Conservation (phyloP, 1,140 invertebrate genomes). For the Leptonema lineaticorne region DNA sequence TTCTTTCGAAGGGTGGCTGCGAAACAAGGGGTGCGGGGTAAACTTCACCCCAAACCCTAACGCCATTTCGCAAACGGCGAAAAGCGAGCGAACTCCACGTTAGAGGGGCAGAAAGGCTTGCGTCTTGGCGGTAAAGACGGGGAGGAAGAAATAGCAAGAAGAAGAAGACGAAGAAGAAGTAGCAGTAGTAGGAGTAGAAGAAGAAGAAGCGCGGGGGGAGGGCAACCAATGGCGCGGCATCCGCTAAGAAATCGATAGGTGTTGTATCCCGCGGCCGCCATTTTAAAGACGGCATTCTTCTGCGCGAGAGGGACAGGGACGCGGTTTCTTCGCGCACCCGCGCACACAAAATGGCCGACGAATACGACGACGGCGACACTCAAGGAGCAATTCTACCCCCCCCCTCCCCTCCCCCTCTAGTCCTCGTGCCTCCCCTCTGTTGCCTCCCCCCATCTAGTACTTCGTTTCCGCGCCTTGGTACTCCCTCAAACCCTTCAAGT, state of each 20-base stretch:
- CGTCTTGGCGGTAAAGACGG: no score
- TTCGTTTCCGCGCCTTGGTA: not conserved
- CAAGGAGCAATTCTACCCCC: not conserved
- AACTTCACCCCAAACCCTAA: no score
- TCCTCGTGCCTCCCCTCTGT: not conserved
- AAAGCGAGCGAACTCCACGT: no score
- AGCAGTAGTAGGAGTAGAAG: not conserved
- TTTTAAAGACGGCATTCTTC: constrained; percentile 28
- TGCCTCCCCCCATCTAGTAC: not conserved
- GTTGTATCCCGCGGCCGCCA: constrained; percentile 20
- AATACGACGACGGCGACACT: not conserved
- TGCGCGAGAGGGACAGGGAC: constrained; percentile 18
- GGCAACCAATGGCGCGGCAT: constrained; percentile 19
- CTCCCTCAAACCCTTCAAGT: not conserved
- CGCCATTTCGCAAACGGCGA: no score
- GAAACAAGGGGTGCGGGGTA: not conserved
- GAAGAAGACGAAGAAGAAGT: not conserved
- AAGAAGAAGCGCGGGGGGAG: not conserved
- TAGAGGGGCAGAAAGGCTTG: no score
- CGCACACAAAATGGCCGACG: constrained; percentile 24
- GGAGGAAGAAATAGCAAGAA: not conserved
- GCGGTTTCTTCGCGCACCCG: constrained; percentile 7
- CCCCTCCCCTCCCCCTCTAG: not conserved
- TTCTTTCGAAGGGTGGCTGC: not conserved
- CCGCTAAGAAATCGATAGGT: constrained; percentile 28